Conservation (phyloP, 2,888 invertebrate species). For the Tetramorium bicarinatum region DNA sequence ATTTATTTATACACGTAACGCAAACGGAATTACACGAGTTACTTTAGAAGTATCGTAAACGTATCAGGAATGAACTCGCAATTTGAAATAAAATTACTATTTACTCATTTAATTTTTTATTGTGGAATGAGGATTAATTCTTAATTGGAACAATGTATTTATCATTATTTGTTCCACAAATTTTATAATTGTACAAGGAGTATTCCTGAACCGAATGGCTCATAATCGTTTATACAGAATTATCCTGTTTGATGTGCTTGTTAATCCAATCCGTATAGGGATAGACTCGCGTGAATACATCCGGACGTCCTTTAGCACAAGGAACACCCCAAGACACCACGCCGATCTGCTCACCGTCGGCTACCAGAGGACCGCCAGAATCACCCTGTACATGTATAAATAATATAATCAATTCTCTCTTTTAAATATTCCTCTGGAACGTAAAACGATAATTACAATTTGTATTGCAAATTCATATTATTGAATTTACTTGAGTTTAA, state of each 20-base stretch:
- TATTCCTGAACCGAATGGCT: background rate
- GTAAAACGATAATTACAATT: background rate
- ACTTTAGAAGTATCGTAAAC: slow-evolving; percentile 2
- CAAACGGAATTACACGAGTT: background rate
- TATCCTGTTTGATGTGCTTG: slow-evolving; percentile 69
- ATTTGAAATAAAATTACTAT: background rate
- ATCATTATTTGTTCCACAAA: background rate
- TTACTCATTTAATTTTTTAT: background rate
- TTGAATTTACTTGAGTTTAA: too few species aligned
- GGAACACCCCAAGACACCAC: slow-evolving; percentile 87
- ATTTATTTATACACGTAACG: slow-evolving; percentile 7
- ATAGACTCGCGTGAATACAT: slow-evolving; percentile 86
- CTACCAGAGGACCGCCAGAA: slow-evolving; percentile 84
- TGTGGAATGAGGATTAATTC: background rate
- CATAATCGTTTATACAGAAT: background rate
- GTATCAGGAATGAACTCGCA: background rate
- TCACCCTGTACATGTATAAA: slow-evolving; percentile 79
- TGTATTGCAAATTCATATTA: background rate
- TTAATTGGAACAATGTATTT: background rate
- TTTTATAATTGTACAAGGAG: background rate
- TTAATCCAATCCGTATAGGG: slow-evolving; percentile 85
- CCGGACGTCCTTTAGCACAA: slow-evolving; percentile 86
- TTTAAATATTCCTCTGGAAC: background rate
- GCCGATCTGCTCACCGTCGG: slow-evolving; percentile 83
- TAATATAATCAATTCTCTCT: slow-evolving; percentile 3